Percentiles rank a stretch among this genome's conserved stretches.
Conservation (phyloP, 2,113 vertebrate genomes). For the Crotalus helleri region DNA sequence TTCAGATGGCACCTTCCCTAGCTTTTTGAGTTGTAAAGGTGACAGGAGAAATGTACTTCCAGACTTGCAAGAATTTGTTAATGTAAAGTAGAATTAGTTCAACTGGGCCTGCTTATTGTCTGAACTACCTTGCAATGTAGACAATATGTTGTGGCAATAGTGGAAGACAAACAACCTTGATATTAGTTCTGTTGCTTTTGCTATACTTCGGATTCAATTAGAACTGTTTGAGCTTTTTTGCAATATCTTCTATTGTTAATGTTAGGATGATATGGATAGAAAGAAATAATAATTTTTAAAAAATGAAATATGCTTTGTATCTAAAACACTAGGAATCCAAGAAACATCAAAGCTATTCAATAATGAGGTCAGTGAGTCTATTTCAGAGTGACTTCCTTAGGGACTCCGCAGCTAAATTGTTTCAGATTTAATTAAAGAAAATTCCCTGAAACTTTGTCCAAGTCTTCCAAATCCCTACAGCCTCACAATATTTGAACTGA, state of each 20-base stretch:
- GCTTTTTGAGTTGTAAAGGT: background rate
- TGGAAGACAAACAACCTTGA: background rate
- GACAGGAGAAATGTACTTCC: background rate
- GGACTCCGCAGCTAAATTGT: slow-evolving; percentile 30
- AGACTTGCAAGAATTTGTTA: background rate
- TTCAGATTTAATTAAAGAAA: slow-evolving; percentile 42
- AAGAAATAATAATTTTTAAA: background rate
- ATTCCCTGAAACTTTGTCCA: slow-evolving; percentile 16
- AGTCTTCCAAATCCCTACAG: slow-evolving; percentile 6
- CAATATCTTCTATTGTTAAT: background rate
- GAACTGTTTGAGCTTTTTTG: background rate
- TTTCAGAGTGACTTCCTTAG: background rate
- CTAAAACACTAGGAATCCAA: background rate
- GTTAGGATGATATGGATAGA: background rate
- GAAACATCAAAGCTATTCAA: background rate
- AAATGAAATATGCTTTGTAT: background rate
- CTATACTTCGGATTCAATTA: background rate
- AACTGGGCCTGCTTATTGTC: background rate
- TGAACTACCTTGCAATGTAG: background rate
- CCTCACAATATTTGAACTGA: slow-evolving; percentile 41
- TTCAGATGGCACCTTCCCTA: background rate
- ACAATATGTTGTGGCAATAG: background rate
- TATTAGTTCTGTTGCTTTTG: background rate
- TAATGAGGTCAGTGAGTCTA: background rate
- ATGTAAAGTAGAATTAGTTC: background rate